Percentiles rank a stretch among this genome's conserved stretches.
These are phyloP conservation scores for Manis crassicaudata DNA, from an alignment of 2,797 vertebrate species.

Conservation along the genomic window DNA sequence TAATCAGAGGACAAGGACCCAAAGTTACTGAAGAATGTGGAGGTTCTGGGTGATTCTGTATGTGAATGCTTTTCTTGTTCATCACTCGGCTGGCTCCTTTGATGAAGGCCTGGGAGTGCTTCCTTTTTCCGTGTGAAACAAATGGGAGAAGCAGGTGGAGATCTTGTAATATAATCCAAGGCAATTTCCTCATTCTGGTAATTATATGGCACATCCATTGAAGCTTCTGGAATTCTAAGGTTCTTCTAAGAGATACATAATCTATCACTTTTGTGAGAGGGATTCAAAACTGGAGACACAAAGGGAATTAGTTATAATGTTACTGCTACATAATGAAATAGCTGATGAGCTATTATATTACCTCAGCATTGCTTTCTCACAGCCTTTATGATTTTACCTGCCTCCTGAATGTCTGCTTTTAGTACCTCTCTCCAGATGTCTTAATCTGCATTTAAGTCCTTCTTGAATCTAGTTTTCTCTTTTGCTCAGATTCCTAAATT, in stretches of 20 bases:
- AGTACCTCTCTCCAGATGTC: slow-evolving; percentile 68
- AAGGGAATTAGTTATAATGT: slow-evolving; percentile 44
- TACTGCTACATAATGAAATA: slow-evolving; percentile 41
- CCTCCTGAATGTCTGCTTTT: slow-evolving; percentile 58
- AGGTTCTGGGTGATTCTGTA: neutral
- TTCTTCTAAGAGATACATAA: slow-evolving; percentile 57
- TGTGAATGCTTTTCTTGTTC: neutral
- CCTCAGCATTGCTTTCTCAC: neutral
- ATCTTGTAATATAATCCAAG: neutral
- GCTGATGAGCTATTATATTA: slow-evolving; percentile 45
- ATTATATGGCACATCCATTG: slow-evolving; percentile 38
- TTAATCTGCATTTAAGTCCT: slow-evolving; percentile 66
- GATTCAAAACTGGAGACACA: slow-evolving; percentile 62
- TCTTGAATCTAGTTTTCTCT: slow-evolving; percentile 30
- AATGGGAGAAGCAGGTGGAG: slow-evolving; percentile 48
- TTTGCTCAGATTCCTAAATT: slow-evolving; percentile 55
- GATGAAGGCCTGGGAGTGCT: neutral
- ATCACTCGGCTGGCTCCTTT: neutral
- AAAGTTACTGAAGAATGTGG: neutral
- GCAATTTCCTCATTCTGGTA: slow-evolving; percentile 45
- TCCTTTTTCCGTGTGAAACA: slow-evolving; percentile 36
- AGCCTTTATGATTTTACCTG: slow-evolving; percentile 51
- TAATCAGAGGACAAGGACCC: neutral
- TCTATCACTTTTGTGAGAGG: slow-evolving; percentile 37
- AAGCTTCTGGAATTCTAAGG: slow-evolving; percentile 47